Evolutionary conservation across 2,888 invertebrate genomes (phyloP).

Genomic region (Cheilosia soror): DNA sequence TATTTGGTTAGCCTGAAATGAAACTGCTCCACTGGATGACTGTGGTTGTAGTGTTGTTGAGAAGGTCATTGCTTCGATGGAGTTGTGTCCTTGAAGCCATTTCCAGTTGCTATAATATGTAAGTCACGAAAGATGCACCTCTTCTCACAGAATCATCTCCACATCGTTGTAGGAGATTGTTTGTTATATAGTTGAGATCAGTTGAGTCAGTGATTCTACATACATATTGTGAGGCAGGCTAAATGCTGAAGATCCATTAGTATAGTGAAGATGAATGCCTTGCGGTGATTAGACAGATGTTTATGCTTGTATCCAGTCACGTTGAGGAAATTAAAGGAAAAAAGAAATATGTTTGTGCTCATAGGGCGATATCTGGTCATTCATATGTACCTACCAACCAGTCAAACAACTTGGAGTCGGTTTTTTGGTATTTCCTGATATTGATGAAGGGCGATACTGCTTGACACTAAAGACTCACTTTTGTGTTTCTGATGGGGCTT

Average conservation of each 20-base stretch:
- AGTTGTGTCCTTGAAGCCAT: constrained; percentile 70
- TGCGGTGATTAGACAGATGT: constrained; percentile 53
- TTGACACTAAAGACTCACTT: too few species aligned
- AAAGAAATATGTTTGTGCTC: neutral
- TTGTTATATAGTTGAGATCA: constrained; percentile 60
- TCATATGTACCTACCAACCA: too few species aligned
- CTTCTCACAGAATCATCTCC: constrained; percentile 35
- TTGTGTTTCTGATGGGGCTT: too few species aligned
- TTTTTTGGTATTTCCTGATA: too few species aligned
- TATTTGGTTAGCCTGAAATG: constrained; percentile 56
- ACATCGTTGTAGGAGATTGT: constrained; percentile 46
- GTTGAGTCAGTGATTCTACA: constrained; percentile 29
- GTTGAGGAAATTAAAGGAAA: constrained; percentile 49
- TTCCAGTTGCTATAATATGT: constrained; percentile 69
- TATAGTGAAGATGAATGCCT: neutral
- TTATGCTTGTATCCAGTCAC: constrained; percentile 61
- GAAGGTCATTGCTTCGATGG: constrained; percentile 71
- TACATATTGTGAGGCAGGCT: constrained; percentile 33
- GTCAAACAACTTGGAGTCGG: too few species aligned
- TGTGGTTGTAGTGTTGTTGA: constrained; percentile 21
- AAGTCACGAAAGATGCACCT: constrained; percentile 72
- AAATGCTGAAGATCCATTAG: constrained; percentile 49
- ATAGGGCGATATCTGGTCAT: too few species aligned
- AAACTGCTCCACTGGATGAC: constrained; percentile 33
- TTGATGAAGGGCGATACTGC: too few species aligned